Percentiles rank a stretch among this genome's conserved stretches.
Evolutionary conservation across 2,888 invertebrate species (phyloP).

Genomic region (Yponomeuta plumbellus): DNA sequence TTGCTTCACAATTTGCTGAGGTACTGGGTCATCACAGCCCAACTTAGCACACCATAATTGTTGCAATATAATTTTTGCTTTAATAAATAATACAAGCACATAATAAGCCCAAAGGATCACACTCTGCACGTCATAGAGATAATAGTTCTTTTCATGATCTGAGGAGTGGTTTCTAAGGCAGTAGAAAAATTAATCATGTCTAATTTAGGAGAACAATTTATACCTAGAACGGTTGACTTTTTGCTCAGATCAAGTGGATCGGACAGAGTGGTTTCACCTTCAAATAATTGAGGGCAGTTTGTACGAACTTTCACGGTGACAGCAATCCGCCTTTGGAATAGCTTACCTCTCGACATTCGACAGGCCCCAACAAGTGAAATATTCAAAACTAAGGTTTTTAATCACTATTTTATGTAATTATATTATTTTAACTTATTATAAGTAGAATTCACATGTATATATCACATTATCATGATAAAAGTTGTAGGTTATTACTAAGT

Average conservation of each 20-base stretch:
- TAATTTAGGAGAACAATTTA: conserved; percentile 22
- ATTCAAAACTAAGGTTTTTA: no score
- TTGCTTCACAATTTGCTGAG: conserved; percentile 20
- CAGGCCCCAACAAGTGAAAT: no score
- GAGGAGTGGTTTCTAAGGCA: conserved; percentile 16
- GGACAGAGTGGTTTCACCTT: conserved; percentile 15
- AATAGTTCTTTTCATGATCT: conserved; percentile 24
- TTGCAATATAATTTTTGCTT: conserved; percentile 24
- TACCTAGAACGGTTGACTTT: conserved; percentile 24
- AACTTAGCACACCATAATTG: conserved; percentile 24
- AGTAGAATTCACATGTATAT: no score
- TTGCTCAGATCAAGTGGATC: conserved; percentile 21
- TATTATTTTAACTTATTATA: no score
- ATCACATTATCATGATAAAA: no score
- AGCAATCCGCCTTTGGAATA: no score
- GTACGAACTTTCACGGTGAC: conserved; percentile 23
- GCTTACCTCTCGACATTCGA: no score
- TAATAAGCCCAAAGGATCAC: conserved; percentile 27
- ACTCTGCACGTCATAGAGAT: conserved; percentile 25
- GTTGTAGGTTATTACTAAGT: no score
- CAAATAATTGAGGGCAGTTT: conserved; percentile 22
- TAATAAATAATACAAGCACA: conserved; percentile 22
- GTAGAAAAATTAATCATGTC: conserved; percentile 27
- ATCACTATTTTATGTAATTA: no score
- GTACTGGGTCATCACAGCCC: conserved; percentile 30